Base-by-base conservation (phyloP, 2,888 invertebrate species). In the Dasypolia templi region DNA sequence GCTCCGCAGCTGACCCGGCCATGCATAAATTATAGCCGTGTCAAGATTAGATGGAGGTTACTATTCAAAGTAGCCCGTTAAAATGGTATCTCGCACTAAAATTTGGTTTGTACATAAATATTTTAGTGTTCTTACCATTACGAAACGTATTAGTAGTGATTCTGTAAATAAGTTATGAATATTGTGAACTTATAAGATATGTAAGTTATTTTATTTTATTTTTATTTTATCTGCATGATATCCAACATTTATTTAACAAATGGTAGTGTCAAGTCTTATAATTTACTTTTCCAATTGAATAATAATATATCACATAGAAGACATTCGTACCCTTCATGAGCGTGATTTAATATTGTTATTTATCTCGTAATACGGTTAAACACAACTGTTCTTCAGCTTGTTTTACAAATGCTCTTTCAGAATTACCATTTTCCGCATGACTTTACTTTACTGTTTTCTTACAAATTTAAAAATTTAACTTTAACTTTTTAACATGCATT, bases 11-110 rank as follows among this genome's bases (percentile, higher is more conserved):
- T 83, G 70, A 83, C 73, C 58, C 72, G 73, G 61, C 72, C 61
- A n/a, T 80, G 64, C 79, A 85, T 85, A 82, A 85, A 80, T 79
- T 67, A 83, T 85, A 46, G 55, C n/a, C 44, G 29, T 62, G 77
- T 80, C 80, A 72, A 69, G 69, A 63, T 69, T 46, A n/a, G 80
- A 81, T 49, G 72, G 65, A 77, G 72, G 82, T 80, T 79, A 79
- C 69, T 75, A 79, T 79, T 75, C 72, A 75, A 79, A 79, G 65
- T 75, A 72, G 61, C n/a, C 65, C 64, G 66, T 51, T 72, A 70
- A 72, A 83, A 77, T 68, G 51, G 65, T 61, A 39, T 72, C 46
- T 55, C 46, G 17, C 44, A 14, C 35, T 66, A 77, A 77, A 78
- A 79, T 77, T 76, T 74, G 46, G 70, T 39, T 74, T 63, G 63